Conservation (phyloP, 2,113 vertebrate genomes). For the Seriola dumerili region DNA sequence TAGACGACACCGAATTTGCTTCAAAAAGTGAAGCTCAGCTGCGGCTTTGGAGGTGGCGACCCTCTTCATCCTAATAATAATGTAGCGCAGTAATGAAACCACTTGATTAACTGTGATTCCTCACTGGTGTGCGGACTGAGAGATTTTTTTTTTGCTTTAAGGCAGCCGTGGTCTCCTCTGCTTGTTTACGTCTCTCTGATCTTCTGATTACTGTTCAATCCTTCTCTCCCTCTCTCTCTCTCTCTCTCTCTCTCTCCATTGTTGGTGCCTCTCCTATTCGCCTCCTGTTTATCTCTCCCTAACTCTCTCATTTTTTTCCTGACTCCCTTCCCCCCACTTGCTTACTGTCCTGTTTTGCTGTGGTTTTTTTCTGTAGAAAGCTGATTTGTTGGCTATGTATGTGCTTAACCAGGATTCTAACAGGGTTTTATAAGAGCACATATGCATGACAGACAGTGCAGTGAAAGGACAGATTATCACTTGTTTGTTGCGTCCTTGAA, state of each 20-base stretch:
- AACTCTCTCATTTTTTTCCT: conserved; percentile 20
- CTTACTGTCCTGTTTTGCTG: conserved; percentile 24
- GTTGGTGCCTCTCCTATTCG: conserved; percentile 39
- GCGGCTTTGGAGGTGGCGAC: conserved; percentile 50
- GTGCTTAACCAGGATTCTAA: conserved; percentile 15
- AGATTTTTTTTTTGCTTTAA: neutral
- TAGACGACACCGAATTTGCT: conserved; percentile 42
- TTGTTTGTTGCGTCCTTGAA: conserved; percentile 7
- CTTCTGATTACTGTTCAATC: conserved; percentile 43
- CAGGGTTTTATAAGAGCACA: conserved; percentile 1
- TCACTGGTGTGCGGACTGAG: conserved; percentile 9
- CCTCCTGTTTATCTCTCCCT: conserved; percentile 16
- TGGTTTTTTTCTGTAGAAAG: conserved; percentile 2
- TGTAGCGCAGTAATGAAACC: conserved; percentile 57
- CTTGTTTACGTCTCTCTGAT: conserved; percentile 56
- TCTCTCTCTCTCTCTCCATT: conserved; percentile 26
- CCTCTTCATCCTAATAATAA: conserved; percentile 63
- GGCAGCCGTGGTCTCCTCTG: neutral
- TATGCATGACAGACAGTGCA: conserved; percentile 17
- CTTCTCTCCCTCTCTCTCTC: neutral
- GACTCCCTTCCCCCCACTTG: conserved; percentile 47
- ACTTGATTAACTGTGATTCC: conserved; percentile 58
- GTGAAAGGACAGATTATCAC: conserved; percentile 11
- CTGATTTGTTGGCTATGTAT: conserved; percentile 24
- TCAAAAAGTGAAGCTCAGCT: conserved; percentile 45